These are phyloP conservation scores for Gari tellinella DNA, from an alignment of 2,888 invertebrate species.

Conservation along the genomic window DNA sequence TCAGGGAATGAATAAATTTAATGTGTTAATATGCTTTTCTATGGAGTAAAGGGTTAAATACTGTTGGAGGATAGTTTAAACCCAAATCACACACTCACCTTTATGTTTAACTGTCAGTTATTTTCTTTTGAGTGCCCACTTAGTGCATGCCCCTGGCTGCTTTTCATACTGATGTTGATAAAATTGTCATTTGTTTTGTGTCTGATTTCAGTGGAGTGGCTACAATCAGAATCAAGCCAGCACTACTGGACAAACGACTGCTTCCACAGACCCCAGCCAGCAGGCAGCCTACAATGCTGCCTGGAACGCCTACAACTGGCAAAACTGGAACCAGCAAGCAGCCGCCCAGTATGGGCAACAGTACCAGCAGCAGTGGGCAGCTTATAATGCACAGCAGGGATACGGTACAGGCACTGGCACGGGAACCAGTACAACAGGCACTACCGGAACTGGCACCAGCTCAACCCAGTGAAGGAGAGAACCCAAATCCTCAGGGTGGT, in stretches of 20 bases:
- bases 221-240: constrained; percentile 44
- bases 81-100: too few species aligned
- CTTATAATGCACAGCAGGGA: constrained; percentile 14
- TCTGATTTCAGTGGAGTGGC: constrained; percentile 54
- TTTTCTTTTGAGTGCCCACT: too few species aligned
- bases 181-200: not conserved
- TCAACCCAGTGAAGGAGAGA: too few species aligned
- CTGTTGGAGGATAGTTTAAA: too few species aligned
- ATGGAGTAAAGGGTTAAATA: too few species aligned
- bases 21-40: too few species aligned
- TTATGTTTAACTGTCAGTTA: too few species aligned
- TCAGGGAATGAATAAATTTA: too few species aligned
- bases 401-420: constrained; percentile 22
- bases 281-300: constrained; percentile 38
- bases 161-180: too few species aligned
- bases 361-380: constrained; percentile 27
- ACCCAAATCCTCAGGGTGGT: too few species aligned
- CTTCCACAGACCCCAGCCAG: constrained; percentile 13
- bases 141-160: too few species aligned
- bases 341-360: constrained; percentile 53
- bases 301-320: constrained; percentile 54
- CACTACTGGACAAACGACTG: not conserved
- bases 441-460: too few species aligned
- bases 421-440: not conserved
- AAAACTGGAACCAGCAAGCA: constrained; percentile 56